Percentiles rank a stretch among this genome's conserved stretches.
Conservation (phyloP, 2,888 invertebrate species). For the Dichetophora obliterata region DNA sequence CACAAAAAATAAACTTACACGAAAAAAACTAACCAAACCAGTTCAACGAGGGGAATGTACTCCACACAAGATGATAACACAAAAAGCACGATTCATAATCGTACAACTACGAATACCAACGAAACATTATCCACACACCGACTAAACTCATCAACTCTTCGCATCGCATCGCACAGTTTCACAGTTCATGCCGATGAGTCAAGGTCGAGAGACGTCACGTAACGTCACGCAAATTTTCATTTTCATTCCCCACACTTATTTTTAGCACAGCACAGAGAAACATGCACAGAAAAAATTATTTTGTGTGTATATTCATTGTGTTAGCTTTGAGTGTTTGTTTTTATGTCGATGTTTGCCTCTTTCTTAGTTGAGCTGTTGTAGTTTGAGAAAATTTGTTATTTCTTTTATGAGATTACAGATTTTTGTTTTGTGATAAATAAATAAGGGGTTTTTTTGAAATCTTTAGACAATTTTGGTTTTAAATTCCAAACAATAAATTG, state of each 20-base stretch:
- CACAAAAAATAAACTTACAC: neutral
- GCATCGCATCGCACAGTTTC: slow-evolving; percentile 58
- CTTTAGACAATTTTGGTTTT: too few relatives aligned
- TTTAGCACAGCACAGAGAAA: slow-evolving; percentile 39
- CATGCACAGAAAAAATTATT: slow-evolving; percentile 23
- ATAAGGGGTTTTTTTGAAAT: too few relatives aligned
- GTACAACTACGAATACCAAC: slow-evolving; percentile 34
- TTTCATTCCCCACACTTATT: slow-evolving; percentile 58
- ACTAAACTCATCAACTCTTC: slow-evolving; percentile 13
- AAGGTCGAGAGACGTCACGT: slow-evolving; percentile 68
- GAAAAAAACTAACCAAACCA: slow-evolving; percentile 44
- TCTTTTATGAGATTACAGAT: neutral
- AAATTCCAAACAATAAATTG: too few relatives aligned
- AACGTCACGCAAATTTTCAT: slow-evolving; percentile 65
- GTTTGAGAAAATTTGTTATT: neutral
- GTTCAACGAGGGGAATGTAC: slow-evolving; percentile 52
- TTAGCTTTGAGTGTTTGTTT: too few relatives aligned
- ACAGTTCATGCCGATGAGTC: slow-evolving; percentile 70
- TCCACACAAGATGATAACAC: slow-evolving; percentile 41
- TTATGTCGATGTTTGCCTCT: neutral
- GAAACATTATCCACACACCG: slow-evolving; percentile 36
- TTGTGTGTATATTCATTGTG: neutral
- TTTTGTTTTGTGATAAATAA: neutral
- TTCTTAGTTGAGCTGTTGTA: neutral
- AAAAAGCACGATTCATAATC: slow-evolving; percentile 16